Evolutionary conservation across 2,113 vertebrate genomes (phyloP).

Genomic region (Uropsilus gracilis): DNA sequence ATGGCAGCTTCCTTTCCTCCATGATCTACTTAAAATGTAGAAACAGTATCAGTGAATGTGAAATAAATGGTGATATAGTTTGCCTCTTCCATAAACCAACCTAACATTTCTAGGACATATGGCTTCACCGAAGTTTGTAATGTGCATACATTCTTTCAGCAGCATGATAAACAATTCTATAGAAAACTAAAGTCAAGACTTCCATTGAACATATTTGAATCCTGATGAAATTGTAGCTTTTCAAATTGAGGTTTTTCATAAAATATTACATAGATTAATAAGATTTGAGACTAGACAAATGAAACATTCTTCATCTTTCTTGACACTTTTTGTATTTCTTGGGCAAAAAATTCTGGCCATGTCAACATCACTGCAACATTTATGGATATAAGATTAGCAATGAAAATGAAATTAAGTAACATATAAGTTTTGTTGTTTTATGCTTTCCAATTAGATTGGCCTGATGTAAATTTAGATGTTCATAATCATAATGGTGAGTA

Average conservation of each 20-base stretch:
- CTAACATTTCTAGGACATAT: background rate
- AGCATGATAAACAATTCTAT: background rate
- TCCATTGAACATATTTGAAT: constrained; percentile 1
- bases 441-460: constrained; percentile 20
- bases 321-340: background rate
- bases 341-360: background rate
- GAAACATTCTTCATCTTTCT: background rate
- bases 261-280: background rate
- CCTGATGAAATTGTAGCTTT: constrained; percentile 1
- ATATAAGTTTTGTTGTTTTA: background rate
- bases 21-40: background rate
- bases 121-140: background rate
- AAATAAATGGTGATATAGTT: background rate
- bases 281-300: constrained; percentile 1
- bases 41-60: background rate
- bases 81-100: background rate
- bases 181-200: background rate
- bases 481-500: background rate
- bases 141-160: background rate
- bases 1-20: background rate
- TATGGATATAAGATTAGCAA: background rate
- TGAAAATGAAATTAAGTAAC: constrained; percentile 11
- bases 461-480: background rate
- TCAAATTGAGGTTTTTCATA: background rate
- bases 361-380: background rate